Percentiles rank a stretch among this genome's conserved stretches.
phyloP scores from a whole-genome alignment of 2,888 invertebrate species.

The Crepidodera aurea region DNA sequence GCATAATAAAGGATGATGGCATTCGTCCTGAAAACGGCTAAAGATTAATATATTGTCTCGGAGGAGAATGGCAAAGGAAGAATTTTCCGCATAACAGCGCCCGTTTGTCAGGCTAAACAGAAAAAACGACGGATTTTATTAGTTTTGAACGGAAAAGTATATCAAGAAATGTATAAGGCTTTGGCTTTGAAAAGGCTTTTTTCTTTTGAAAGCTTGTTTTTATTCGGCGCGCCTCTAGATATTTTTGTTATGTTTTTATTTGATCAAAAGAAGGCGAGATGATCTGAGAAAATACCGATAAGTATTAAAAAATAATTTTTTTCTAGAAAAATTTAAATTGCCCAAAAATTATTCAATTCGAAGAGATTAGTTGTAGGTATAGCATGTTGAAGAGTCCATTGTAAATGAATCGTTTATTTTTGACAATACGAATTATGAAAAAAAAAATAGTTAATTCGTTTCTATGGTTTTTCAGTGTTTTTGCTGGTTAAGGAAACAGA shows the following conservation, averaged over 20 bases:
- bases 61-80: slow-evolving; percentile 29
- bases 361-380: too few species aligned
- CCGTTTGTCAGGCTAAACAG: slow-evolving; percentile 35
- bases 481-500: too few species aligned
- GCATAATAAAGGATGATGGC: slow-evolving; percentile 48
- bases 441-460: too few species aligned
- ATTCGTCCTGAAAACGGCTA: slow-evolving; percentile 30
- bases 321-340: too few species aligned
- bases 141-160: slow-evolving; percentile 15
- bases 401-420: too few species aligned
- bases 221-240: background rate
- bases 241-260: background rate
- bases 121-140: slow-evolving; percentile 21
- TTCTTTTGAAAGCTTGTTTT: background rate
- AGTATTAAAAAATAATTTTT: too few species aligned
- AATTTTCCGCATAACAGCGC: slow-evolving; percentile 31
- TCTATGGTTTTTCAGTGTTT: too few species aligned
- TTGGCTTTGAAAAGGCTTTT: background rate
- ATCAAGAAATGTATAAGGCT: slow-evolving; percentile 12
- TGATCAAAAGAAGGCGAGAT: background rate
- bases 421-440: too few species aligned
- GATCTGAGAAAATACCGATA: too few species aligned
- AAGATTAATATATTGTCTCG: slow-evolving; percentile 35
- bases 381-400: too few species aligned
- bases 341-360: too few species aligned